Base-by-base conservation (phyloP, 2,113 vertebrate genomes). In the Hydrochoerus hydrochaeris region DNA sequence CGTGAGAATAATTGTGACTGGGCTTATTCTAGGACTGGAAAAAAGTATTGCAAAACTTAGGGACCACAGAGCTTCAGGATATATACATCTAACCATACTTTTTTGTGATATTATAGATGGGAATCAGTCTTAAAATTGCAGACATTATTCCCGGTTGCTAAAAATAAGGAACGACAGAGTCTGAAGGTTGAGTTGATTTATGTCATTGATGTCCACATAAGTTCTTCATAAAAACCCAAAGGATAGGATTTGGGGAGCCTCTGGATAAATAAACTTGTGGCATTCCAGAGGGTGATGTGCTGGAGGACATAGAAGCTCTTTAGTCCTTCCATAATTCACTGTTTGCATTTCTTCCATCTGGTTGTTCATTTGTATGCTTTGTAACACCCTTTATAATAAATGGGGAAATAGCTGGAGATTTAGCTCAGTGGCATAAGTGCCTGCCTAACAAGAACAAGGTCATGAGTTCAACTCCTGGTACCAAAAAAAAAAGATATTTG, bases 101-200 rank as follows among this genome's bases (percentile, higher is more conserved):
- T 46, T 30, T 94, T 88, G 41, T 81, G 41, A 19, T 89, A 88
- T 71, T 77, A 12, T 75, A 94, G 94, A 57, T 94, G n/a, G 26
- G 32, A 80, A 12, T 86, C 62, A 26, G 14, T 88, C 82, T 95
- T 69, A 88, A 94, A 62, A 30, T 46, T 88, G 13, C 78, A 38
- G 49, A 10, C 57, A 88, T 95, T 71, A 92, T 30, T 91, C 19
- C 9, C 24, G 80, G 32, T 92, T 94, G 41, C 77, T 96, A 91
- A 93, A 84, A 73, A 88, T 85, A 89, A 88, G 91, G 26, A 71
- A 58, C 19, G 60, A 88, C 28, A 77, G 52, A 91, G 41, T 6
- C 26, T 44, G 38, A 46, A n/a, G 41, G 16, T 75, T 85, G 44
- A 65, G 44, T 78, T 77, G 46, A 54, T 16, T 81, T 9, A 20